Conservation (phyloP, 2,888 invertebrate genomes). For the Noctua pronuba region DNA sequence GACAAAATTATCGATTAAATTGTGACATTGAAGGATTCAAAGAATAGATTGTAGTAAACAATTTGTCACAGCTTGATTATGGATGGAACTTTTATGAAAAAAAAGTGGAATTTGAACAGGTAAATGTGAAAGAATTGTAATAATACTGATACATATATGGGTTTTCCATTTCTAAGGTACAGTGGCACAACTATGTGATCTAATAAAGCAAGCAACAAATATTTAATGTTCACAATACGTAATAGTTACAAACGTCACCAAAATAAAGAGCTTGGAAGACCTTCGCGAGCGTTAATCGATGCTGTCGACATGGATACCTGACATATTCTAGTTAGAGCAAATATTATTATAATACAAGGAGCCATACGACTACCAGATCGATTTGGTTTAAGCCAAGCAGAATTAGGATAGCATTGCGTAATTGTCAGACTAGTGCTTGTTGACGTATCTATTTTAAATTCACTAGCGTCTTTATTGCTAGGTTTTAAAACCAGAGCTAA, state of each 20-base stretch:
- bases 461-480: constrained; percentile 18
- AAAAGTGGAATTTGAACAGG: constrained; percentile 19
- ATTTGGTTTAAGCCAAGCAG: constrained; percentile 26
- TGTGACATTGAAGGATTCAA: constrained; percentile 2
- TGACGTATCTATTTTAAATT: constrained; percentile 22
- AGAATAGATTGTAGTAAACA: background rate
- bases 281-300: constrained; percentile 49
- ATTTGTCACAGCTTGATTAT: background rate
- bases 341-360: constrained; percentile 15
- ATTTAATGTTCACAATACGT: constrained; percentile 5
- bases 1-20: background rate
- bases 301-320: constrained; percentile 8
- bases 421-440: constrained; percentile 13
- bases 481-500: constrained; percentile 28
- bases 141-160: background rate
- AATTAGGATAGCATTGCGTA: constrained; percentile 33
- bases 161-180: background rate
- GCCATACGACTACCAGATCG: constrained; percentile 4
- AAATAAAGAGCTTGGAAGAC: constrained; percentile 17
- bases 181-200: background rate
- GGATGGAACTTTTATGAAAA: background rate
- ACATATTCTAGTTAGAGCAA: constrained; percentile 22
- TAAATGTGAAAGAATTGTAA: constrained; percentile 5
- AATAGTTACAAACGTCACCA: background rate
- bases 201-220: constrained; percentile 10